A percentile compares a stretch with the other conserved stretches of the same genome.
phyloP scores from a whole-genome alignment of 2,797 vertebrate species.

The Loris lydekkerianus region DNA sequence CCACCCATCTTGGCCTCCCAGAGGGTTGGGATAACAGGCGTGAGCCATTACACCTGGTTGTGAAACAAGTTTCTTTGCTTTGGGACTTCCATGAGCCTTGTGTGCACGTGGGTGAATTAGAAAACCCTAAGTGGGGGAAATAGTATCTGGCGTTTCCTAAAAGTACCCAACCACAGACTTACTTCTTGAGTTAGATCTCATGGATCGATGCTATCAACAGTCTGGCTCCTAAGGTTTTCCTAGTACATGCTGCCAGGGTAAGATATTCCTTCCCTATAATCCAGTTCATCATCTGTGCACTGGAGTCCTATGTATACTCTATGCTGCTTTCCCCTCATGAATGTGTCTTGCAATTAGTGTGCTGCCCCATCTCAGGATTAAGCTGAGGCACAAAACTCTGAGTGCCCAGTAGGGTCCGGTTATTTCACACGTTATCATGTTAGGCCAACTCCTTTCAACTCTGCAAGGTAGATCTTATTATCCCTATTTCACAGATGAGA shows the following conservation, averaged over 20 bases:
- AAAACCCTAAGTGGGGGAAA: not conserved
- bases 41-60: no score
- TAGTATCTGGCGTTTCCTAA: not conserved
- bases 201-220: not conserved
- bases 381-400: not conserved
- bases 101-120: not conserved
- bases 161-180: not conserved
- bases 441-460: not conserved
- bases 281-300: not conserved
- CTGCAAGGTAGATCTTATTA: not conserved
- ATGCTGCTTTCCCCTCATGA: fast-evolving
- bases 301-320: fast-evolving
- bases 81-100: not conserved
- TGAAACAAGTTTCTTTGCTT: not conserved
- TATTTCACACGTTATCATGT: not conserved
- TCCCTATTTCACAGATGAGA: not conserved
- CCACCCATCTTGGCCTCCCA: no score
- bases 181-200: not conserved
- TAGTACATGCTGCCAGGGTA: not conserved
- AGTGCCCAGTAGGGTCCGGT: not conserved
- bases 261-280: not conserved
- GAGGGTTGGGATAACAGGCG: no score
- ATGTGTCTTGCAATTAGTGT: not conserved
- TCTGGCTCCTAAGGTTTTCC: not conserved
- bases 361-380: not conserved